These are phyloP conservation scores for Micrasema longulum DNA, from an alignment of 1,140 invertebrate species.

Conservation along the genomic window DNA sequence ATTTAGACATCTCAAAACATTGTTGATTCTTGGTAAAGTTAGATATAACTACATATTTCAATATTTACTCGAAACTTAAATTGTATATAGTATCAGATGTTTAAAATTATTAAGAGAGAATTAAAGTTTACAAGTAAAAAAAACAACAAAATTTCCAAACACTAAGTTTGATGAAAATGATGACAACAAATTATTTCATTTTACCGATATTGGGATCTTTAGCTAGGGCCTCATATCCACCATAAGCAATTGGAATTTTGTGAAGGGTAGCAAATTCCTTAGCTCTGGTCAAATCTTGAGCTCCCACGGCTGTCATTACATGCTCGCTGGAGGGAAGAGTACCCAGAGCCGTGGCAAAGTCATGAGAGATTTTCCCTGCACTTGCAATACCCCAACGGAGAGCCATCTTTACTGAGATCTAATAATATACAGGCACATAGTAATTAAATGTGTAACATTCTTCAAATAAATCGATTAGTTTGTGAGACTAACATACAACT, in stretches of 20 bases:
- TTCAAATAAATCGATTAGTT: no score
- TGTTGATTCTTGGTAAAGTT: no score
- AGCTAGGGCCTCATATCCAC: conserved; percentile 76
- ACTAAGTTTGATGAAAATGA: no score
- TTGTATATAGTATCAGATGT: no score
- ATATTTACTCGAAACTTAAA: no score
- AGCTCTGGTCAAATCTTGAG: conserved; percentile 72
- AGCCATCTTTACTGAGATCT: conserved; percentile 62
- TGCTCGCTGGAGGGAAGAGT: conserved; percentile 72
- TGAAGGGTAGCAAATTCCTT: conserved; percentile 77
- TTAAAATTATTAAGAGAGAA: no score
- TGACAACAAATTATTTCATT: no score
- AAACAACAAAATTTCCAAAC: no score
- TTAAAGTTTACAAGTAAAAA: no score
- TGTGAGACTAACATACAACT: no score
- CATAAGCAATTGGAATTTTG: conserved; percentile 74
- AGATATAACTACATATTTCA: no score
- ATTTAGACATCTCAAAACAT: no score
- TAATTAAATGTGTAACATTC: neutral
- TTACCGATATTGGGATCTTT: conserved; percentile 76
- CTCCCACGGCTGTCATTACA: conserved; percentile 75
- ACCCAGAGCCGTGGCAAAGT: conserved; percentile 77
- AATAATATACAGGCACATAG: neutral
- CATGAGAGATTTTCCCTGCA: conserved; percentile 75
- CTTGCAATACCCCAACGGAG: conserved; percentile 75